Evolutionary conservation across 2,797 vertebrate genomes (phyloP).

Genomic region (Xyrichtys novacula): DNA sequence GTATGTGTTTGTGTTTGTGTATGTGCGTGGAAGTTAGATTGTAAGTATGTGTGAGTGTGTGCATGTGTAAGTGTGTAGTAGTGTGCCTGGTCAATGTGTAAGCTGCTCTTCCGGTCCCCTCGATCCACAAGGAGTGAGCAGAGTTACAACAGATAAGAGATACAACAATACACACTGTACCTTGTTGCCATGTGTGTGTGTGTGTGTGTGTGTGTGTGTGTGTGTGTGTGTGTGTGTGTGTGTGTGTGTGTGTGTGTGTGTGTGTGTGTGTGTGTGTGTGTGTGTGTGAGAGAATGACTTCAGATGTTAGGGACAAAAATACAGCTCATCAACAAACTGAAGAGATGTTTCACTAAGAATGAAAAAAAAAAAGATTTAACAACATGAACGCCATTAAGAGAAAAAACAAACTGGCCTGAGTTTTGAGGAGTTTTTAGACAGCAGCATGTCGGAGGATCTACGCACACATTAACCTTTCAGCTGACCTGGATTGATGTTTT

Average conservation of each 20-base stretch:
- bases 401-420: too few species aligned
- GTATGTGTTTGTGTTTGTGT: slow-evolving; percentile 14
- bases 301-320: slow-evolving; percentile 5
- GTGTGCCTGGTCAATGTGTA: slow-evolving; percentile 65
- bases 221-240: neutral
- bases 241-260: neutral
- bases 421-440: too few species aligned
- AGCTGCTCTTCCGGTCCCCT: slow-evolving; percentile 63
- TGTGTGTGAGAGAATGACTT: too few species aligned
- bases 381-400: too few species aligned
- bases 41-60: neutral
- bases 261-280: neutral
- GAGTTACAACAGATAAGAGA: slow-evolving; percentile 43
- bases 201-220: neutral
- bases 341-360: too few species aligned
- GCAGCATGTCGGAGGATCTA: too few species aligned
- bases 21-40: slow-evolving; percentile 10
- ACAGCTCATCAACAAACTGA: neutral
- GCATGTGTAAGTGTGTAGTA: slow-evolving; percentile 1
- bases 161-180: slow-evolving; percentile 47
- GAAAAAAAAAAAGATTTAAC: too few species aligned
- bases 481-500: too few species aligned
- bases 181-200: slow-evolving; percentile 4
- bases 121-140: slow-evolving; percentile 16
- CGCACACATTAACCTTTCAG: too few species aligned